phyloP scores from a whole-genome alignment of 2,888 invertebrate genomes.

The Cosmopolites sordidus region DNA sequence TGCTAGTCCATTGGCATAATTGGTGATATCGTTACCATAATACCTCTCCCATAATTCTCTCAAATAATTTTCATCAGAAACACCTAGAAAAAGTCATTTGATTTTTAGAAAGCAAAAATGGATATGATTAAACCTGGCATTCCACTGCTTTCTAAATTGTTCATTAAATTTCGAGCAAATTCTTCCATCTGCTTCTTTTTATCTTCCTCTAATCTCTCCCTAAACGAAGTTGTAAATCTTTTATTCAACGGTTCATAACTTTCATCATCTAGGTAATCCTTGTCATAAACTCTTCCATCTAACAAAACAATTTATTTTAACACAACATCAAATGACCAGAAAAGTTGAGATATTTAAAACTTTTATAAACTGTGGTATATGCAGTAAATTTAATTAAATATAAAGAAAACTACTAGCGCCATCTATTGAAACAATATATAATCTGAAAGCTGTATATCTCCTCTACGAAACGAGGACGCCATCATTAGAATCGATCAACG shows the following conservation, averaged over 20 bases:
- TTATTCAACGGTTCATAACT: conserved; percentile 37
- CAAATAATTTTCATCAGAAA: conserved; percentile 46
- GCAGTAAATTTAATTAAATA: too few relatives aligned
- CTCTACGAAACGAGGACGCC: too few relatives aligned
- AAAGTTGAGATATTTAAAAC: too few relatives aligned
- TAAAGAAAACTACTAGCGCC: too few relatives aligned
- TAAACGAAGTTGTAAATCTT: conserved; percentile 53
- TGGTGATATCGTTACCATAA: conserved; percentile 36
- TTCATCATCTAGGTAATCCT: conserved; percentile 37
- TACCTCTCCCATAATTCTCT: conserved; percentile 55
- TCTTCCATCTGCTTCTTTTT: conserved; percentile 46
- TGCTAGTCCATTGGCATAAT: conserved; percentile 35
- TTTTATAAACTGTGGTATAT: too few relatives aligned
- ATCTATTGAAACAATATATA: too few relatives aligned
- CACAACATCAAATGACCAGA: too few relatives aligned
- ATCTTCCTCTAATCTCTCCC: conserved; percentile 55
- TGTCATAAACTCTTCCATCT: conserved; percentile 13
- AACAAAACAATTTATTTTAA: too few relatives aligned
- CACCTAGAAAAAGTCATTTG: conserved; percentile 6
- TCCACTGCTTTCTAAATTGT: conserved; percentile 37
- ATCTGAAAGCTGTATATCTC: too few relatives aligned
- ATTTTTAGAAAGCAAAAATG: background rate
- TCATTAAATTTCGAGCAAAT: conserved; percentile 39
- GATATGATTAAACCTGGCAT: conserved; percentile 16
- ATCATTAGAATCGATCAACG: too few relatives aligned